These are phyloP conservation scores for Vanacampus margaritifer DNA, from an alignment of 2,113 vertebrate genomes.

Conservation along the genomic window DNA sequence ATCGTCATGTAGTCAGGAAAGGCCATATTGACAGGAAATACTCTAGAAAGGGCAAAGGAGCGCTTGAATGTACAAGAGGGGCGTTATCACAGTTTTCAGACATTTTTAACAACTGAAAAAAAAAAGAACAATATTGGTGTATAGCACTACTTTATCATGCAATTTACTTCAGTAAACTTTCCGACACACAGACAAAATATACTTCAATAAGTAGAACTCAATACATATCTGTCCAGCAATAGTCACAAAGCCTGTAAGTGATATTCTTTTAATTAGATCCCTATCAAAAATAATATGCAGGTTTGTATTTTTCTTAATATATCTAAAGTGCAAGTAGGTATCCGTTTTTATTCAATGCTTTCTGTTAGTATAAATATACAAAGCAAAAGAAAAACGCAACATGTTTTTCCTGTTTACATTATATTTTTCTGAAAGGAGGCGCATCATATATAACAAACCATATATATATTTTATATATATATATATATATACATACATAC, in stretches of 20 bases:
- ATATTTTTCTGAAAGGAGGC: conserved; percentile 74
- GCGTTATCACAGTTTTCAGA: conserved; percentile 80
- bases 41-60: conserved; percentile 55
- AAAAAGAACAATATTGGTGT: conserved; percentile 69
- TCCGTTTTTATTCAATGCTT: conserved; percentile 80
- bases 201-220: conserved; percentile 78
- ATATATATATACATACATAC: conserved; percentile 31
- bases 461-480: conserved; percentile 54
- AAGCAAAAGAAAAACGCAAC: conserved; percentile 77
- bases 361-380: conserved; percentile 81
- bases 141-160: conserved; percentile 80
- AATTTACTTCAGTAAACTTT: conserved; percentile 81
- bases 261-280: conserved; percentile 78
- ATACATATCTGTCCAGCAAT: conserved; percentile 79
- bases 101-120: conserved; percentile 72
- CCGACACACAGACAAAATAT: conserved; percentile 81
- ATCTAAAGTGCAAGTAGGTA: conserved; percentile 83
- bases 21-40: conserved; percentile 67
- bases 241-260: conserved; percentile 77
- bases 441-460: conserved; percentile 78
- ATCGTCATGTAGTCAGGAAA: conserved; percentile 75
- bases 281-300: conserved; percentile 85
- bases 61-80: conserved; percentile 72
- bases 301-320: conserved; percentile 77
- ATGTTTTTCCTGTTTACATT: conserved; percentile 74